Conservation (phyloP, 2,113 vertebrate genomes). For the Passer domesticus region DNA sequence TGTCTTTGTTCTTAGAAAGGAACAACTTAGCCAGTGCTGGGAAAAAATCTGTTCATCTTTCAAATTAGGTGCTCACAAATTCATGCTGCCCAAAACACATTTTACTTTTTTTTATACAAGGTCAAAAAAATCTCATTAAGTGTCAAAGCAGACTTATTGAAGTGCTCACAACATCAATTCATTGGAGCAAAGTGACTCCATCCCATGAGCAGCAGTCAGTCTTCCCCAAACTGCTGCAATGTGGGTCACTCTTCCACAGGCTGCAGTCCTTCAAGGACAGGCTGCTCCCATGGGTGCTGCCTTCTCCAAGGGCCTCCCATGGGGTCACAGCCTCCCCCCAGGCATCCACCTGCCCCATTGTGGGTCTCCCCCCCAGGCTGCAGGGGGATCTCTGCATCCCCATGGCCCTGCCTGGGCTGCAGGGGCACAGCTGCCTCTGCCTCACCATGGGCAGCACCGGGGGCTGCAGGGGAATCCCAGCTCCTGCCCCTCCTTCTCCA, state of each 20-base stretch:
- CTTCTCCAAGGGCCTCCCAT: too few species aligned
- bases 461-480: neutral
- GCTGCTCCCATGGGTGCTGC: too few species aligned
- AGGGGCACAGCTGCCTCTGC: too few species aligned
- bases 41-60: neutral
- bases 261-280: neutral
- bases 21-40: neutral
- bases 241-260: neutral
- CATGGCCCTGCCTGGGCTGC: too few species aligned
- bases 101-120: neutral
- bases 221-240: fast-evolving
- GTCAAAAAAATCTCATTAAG: neutral
- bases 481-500: neutral
- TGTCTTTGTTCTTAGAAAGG: neutral
- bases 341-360: too few species aligned
- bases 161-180: neutral
- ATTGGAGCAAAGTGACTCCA: neutral
- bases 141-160: neutral
- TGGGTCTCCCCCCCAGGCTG: too few species aligned
- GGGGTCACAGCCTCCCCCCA: too few species aligned
- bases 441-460: fast-evolving
- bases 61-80: neutral
- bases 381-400: too few species aligned
- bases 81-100: neutral
- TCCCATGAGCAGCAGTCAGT: neutral